Base-by-base conservation (phyloP, 2,888 invertebrate species). In the Epistrophe grossulariae region DNA sequence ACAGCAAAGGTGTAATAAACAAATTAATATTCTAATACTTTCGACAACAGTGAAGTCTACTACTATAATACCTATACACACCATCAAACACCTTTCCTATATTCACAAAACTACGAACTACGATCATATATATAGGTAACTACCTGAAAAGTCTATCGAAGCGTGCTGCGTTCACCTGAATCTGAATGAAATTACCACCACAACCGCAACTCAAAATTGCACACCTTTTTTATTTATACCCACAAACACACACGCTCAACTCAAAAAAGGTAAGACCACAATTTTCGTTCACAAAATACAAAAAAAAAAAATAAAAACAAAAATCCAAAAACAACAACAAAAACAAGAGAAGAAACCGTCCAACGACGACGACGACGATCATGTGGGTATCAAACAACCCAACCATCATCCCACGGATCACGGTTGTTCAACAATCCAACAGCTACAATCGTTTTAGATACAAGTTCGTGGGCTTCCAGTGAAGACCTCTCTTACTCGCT, bases 371-470 rank as follows among this genome's bases (percentile, higher is more conserved):
- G 45, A 64, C 31, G n/a, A 68, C 48, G 48, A 50, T 50, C 60
- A 76, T 79, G 83, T 83, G 87, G 87, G 79, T 87, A 83, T 83
- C 78, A 78, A 74, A 74, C 78, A 82, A 79, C 45, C 74, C 81
- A 85, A 78, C 82, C 77, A 79, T 82, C 85, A 87, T 82, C 87
- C 87, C 87, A 87, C 87, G 87, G 87, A 87, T 82, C 74, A 76
- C 66, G 83, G 87, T 83, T 87, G 79, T 79, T 83, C 79, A 79
- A 38, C 83, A 48, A 79, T 87, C 79, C 87, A 83, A 83, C 72
- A 79, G 64, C 79, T 59, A 79, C 87, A 79, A 76, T 79, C 76
- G 83, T 79, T 87, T 87, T 83, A 87, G 87, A 87, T 79, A 87
- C 79, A 79, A 83, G 66, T 87, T 87, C 79, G 87, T 87, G 79